Conservation (phyloP, 1,140 invertebrate species). For the Physella acuta region DNA sequence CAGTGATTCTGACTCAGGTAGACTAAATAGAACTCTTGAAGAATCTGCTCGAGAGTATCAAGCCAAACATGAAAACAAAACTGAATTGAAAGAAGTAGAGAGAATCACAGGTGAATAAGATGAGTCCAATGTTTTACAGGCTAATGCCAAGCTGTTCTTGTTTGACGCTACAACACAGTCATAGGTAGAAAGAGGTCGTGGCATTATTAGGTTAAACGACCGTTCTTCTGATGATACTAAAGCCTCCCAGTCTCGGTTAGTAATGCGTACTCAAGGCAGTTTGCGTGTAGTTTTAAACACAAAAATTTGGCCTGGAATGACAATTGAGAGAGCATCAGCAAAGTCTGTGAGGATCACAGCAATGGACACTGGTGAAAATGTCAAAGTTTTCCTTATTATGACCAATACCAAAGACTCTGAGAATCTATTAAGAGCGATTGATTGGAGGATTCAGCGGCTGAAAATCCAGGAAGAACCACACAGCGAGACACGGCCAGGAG, state of each 20-base stretch:
- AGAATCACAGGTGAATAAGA: conserved; percentile 90
- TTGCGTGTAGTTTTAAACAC: conserved; percentile 89
- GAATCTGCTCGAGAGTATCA: conserved; percentile 85
- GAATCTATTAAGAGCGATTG: conserved; percentile 72
- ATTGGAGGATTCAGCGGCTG: conserved; percentile 64
- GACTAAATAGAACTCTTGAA: conserved; percentile 65
- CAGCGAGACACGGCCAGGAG: conserved; percentile 22
- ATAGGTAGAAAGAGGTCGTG: conserved; percentile 89
- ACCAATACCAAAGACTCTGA: conserved; percentile 79
- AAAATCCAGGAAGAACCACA: conserved; percentile 44
- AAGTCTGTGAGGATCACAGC: conserved; percentile 88
- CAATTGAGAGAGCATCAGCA: conserved; percentile 78
- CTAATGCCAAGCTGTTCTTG: conserved; percentile 87
- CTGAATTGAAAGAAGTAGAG: conserved; percentile 79
- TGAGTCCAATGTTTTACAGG: conserved; percentile 84
- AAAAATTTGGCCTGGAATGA: conserved; percentile 91
- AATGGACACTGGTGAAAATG: conserved; percentile 74
- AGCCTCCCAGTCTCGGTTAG: conserved; percentile 62
- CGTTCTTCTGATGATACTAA: conserved; percentile 36
- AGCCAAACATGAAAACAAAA: conserved; percentile 72
- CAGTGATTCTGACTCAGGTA: conserved; percentile 28
- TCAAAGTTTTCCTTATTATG: conserved; percentile 84
- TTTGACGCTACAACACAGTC: conserved; percentile 73
- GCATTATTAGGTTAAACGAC: conserved; percentile 80
- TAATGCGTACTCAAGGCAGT: conserved; percentile 84